Evolutionary conservation across 1,140 invertebrate species (phyloP), one percentile per base, ranked within the genome.

Genomic region (Whitmania pigra): DNA sequence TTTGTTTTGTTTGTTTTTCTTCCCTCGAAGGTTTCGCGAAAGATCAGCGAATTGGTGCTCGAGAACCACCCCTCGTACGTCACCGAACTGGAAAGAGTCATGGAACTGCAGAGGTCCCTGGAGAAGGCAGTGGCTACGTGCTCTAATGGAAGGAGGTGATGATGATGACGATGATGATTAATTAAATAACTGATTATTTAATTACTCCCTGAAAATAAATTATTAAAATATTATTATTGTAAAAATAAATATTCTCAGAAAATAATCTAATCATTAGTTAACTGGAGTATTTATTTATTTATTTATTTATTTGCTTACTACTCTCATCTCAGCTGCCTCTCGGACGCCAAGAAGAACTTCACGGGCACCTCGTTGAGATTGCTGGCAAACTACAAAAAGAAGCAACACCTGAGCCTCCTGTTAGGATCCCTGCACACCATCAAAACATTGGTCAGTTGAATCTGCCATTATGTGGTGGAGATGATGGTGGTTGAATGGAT

Each of bases 31-130:
- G 81, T 83, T 49, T 93, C 91, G 0, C 92, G 91, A 75, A 90
- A 93, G 82, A 89, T 95, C 0, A 86, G 94, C 0, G 90, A 94
- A 75, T 83, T 95, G 22, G 94, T 96, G 76, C 83, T 94, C 15
- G 89, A 95, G 79, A 92, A 96, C 75, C 88, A 94, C 70, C 88
- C 87, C 75, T 85, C 88, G 2, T 95, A 92, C 80, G 89, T 89
- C 73, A 84, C 86, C 18, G 91, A 96, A 80, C 89, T 96, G 75
- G 84, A 88, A 68, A 87, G 89, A 74, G 89, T 96, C 25, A 85
- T 89, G 73, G 86, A 88, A 73, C 87, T 94, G 72, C 85, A 93
- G 79, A 84, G 88, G 76, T 84, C 89, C 76, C 80, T 96, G 25
- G 84, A 87, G 73, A 71, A 76, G 6, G 81, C 81, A 27, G 77